A percentile compares a stretch with the other conserved stretches of the same genome.
Evolutionary conservation across 2,888 invertebrate species (phyloP).

Genomic region (Heteromurus nitidus): DNA sequence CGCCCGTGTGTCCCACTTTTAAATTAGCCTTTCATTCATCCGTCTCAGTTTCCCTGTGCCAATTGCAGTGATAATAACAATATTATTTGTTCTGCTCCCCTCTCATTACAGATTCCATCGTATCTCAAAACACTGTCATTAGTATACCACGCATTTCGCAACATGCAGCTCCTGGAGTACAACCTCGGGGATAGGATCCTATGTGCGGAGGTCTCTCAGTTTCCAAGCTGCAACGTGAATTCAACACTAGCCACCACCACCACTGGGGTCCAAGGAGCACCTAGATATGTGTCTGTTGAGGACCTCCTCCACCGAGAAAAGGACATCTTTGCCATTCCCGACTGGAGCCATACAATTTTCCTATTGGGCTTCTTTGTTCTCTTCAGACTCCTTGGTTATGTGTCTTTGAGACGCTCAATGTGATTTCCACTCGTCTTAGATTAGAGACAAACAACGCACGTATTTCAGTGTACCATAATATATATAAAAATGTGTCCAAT

Average conservation of each 20-base stretch:
- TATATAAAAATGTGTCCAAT: too few species aligned
- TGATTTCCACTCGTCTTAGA: conserved; percentile 46
- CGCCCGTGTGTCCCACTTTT: conserved; percentile 16
- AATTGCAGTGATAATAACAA: neutral
- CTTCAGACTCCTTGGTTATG: conserved; percentile 84
- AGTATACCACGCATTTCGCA: conserved; percentile 88
- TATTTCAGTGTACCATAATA: too few species aligned
- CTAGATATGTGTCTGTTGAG: conserved; percentile 80
- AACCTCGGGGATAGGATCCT: conserved; percentile 82
- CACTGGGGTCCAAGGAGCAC: neutral
- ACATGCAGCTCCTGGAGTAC: conserved; percentile 88
- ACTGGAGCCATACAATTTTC: conserved; percentile 85
- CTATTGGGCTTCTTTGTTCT: conserved; percentile 83
- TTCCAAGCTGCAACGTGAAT: conserved; percentile 79
- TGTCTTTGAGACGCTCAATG: conserved; percentile 81
- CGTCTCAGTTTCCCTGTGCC: neutral
- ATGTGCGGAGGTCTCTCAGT: conserved; percentile 77
- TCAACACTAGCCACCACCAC: conserved; percentile 72
- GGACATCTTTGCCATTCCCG: conserved; percentile 78
- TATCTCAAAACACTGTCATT: conserved; percentile 75
- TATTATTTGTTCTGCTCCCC: neutral
- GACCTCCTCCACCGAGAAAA: conserved; percentile 83
- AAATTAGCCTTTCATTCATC: conserved; percentile 13
- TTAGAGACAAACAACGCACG: too few species aligned
- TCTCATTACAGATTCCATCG: conserved; percentile 69